phyloP scores from a whole-genome alignment of 2,113 vertebrate species.

The Stegostoma tigrinum region DNA sequence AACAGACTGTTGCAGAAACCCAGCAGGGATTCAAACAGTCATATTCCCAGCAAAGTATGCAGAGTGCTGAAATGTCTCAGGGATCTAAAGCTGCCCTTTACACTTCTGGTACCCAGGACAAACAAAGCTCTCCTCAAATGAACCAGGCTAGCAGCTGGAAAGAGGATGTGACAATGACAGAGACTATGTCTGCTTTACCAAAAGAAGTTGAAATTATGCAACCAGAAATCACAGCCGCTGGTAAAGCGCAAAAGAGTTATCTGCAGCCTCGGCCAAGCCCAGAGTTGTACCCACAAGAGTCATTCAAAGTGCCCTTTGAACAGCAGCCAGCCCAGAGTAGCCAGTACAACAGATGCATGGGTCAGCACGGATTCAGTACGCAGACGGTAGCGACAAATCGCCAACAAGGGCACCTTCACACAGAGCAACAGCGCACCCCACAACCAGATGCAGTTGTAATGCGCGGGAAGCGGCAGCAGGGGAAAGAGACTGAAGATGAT shows the following conservation, averaged over 20 bases:
- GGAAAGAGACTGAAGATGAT: slow-evolving; percentile 69
- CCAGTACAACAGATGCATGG: background rate
- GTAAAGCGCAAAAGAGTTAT: background rate
- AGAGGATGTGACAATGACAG: background rate
- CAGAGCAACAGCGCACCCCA: slow-evolving; percentile 33
- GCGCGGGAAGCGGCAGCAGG: slow-evolving; percentile 60
- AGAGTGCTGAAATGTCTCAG: slow-evolving; percentile 45
- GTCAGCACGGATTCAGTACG: background rate
- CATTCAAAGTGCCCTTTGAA: background rate
- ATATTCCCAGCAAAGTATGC: slow-evolving; percentile 50
- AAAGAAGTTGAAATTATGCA: background rate
- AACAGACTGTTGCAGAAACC: slow-evolving; percentile 38
- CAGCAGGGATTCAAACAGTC: slow-evolving; percentile 49
- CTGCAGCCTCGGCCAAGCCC: background rate
- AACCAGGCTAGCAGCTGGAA: slow-evolving; percentile 9
- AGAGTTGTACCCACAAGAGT: background rate
- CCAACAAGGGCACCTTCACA: background rate
- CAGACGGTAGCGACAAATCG: background rate
- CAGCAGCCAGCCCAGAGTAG: background rate
- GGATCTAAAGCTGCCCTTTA: slow-evolving; percentile 44
- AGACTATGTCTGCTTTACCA: background rate
- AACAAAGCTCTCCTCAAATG: slow-evolving; percentile 38
- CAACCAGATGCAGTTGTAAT: slow-evolving; percentile 53
- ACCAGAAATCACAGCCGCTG: background rate
- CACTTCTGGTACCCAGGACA: slow-evolving; percentile 48